Base-by-base conservation (phyloP, 2,888 invertebrate genomes). In the Bhutanitis thaidina region DNA sequence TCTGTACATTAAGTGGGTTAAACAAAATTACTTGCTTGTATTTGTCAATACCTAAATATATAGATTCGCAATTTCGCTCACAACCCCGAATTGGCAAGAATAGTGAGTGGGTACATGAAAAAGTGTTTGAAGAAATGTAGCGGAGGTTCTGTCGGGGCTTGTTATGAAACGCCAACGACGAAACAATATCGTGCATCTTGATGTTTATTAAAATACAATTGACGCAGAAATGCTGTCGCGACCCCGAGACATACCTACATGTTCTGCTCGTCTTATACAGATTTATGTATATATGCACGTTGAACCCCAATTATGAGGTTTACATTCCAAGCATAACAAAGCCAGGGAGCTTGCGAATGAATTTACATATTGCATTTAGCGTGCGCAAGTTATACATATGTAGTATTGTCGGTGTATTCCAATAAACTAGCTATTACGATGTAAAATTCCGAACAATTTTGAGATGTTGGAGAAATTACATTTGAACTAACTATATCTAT, bases 301-400 rank as follows among this genome's bases (percentile, higher is more conserved):
- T 54, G 45, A 47, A 54, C 54, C 49, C 43, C 52, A 43, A 57
- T 62, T 64, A 60, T 64, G 59, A 60, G 65, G 64, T 67, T 68
- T 65, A 64, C 71, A 75, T 77, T 66, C 71, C 69, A 34, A 50
- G 57, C 71, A 60, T 64, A 63, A 55, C 61, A 56, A 60, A 60
- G 63, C 51, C 59, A 59, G 62, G 61, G 66, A 63, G 71, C 70
- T 70, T 66, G 59, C 64, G 55, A 64, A 69, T 70, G 69, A 73
- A 80, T 82, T 77, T 80, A 71, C 77, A 78, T 83, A 83, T 81
- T 80, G 77, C 79, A 81, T 83, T 77, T 71, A 66, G 62, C 48
- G 35, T 60, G 60, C 64, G 55, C 61, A 55, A 40, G 36, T 35
- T 20, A 20, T 20, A 3, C 39, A 45, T 51, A 30, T 30, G 41